Base-by-base conservation (phyloP, 23 tunicate species). In the Aplidium turbinatum region DNA sequence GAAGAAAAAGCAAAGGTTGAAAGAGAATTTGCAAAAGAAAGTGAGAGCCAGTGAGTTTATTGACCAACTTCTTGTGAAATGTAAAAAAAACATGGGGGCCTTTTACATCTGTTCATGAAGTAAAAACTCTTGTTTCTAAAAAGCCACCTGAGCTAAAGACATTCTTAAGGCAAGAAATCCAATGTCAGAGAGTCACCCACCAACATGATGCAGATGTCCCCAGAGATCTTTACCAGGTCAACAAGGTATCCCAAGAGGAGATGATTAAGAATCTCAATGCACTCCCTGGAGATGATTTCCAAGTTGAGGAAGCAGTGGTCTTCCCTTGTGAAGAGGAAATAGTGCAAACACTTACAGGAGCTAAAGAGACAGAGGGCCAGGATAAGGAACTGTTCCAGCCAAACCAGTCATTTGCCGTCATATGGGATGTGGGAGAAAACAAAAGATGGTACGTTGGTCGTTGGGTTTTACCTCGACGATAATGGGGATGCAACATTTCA, bases 21-120 rank as follows among this genome's bases (percentile, higher is more conserved):
- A 25, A 32, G 22, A 61, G 20, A 30, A 32, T 6, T 25, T 61
- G 7, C 13, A 61, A 61, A 61, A 29, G 68, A 30, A 61, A 32
- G 35, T 61, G 68, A 32, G 68, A 61, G 68, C 38, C 38, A 54
- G 21, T 7, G 68, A 61, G 27, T 61, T 61, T 32, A 19, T 61
- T 32, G 38, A 61, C 22, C 36, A 61, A 30, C 68, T 61, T 9
- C 38, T 29, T 11, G 68, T 29, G 11, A 30, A 61, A 61, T 25
- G 68, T 23, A 61, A 61, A 32, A n/a, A n/a, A 6, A 32, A 26
- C 36, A 61, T 61, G 68, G 68, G 22, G 68, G 16, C 68, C 68
- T 29, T 5, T 26, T 29, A 61, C 68, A 29, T 29, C 36, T 29
- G 68, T 61, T 7, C 11, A 61, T 6, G 36, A 61, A n/a, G 38